Conservation (phyloP, 64 coral and sea anemone genomes). For the Actinia equina region DNA sequence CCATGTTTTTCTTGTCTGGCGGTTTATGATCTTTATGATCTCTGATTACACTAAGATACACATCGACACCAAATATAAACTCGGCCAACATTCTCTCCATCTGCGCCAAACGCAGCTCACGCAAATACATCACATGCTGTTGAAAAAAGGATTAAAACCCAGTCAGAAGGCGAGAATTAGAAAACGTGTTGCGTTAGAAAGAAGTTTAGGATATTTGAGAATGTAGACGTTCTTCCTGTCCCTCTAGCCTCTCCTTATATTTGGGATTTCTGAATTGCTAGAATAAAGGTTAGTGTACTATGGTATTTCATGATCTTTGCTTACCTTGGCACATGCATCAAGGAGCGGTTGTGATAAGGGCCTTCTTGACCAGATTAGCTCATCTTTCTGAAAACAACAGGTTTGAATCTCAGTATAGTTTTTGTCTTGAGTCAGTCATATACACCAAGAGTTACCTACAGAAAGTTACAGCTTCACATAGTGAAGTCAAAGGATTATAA, state of each 20-base stretch:
- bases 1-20: slow-evolving; percentile 2
- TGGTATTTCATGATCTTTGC: no score
- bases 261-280: no score
- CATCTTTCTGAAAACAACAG: slow-evolving; percentile 35
- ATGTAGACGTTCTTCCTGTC: no score
- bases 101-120: slow-evolving; percentile 86
- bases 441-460: no score
- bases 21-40: slow-evolving; percentile 36
- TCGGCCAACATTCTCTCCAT: slow-evolving; percentile 92
- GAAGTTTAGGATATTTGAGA: no score
- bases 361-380: slow-evolving; percentile 68
- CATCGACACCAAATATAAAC: slow-evolving; percentile 80
- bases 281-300: no score
- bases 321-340: slow-evolving; percentile 76
- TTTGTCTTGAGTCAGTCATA: background rate
- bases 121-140: slow-evolving; percentile 90
- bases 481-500: no score
- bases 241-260: no score
- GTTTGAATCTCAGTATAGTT: background rate
- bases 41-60: slow-evolving; percentile 69
- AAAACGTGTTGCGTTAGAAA: no score
- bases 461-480: no score
- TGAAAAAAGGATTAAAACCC: background rate
- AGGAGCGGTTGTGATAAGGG: slow-evolving; percentile 54
- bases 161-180: background rate